Conservation (phyloP, 1,140 invertebrate genomes). For the Globodera ellingtonae region DNA sequence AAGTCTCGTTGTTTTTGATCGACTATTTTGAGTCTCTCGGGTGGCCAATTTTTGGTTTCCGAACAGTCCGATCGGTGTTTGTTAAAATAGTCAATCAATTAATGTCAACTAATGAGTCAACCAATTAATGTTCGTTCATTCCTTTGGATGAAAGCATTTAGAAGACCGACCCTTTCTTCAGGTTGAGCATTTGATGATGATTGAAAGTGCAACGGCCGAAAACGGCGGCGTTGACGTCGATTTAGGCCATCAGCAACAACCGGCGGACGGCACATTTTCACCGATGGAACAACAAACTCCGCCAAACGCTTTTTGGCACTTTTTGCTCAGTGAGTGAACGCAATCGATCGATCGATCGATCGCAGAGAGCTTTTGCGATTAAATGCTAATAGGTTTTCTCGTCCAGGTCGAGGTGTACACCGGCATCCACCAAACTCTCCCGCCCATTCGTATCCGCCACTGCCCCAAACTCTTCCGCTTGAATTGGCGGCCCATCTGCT, state of each 20-base stretch:
- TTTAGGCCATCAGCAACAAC: background rate
- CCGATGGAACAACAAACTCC: background rate
- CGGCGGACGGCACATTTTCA: background rate
- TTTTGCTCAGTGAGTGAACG: slow-evolving; percentile 3
- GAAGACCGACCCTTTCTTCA: background rate
- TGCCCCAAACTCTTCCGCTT: background rate
- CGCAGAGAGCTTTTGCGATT: no score
- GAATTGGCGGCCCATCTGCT: background rate
- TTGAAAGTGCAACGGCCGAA: background rate
- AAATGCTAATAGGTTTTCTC: no score
- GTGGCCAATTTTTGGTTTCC: no score
- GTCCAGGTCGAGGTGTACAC: background rate
- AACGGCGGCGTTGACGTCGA: background rate
- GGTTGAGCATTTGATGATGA: background rate
- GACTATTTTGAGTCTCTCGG: no score
- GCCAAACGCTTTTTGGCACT: background rate
- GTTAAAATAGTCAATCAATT: no score
- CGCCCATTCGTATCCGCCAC: background rate
- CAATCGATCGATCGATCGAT: background rate
- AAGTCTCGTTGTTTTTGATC: no score
- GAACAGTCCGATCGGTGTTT: no score
- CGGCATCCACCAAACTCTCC: background rate
- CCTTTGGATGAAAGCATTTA: background rate
- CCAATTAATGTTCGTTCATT: background rate
- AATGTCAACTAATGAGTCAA: no score